Evolutionary conservation across 2,888 invertebrate species (phyloP), one percentile per base, ranked within the genome.

Genomic region (Stenodema calcarata): DNA sequence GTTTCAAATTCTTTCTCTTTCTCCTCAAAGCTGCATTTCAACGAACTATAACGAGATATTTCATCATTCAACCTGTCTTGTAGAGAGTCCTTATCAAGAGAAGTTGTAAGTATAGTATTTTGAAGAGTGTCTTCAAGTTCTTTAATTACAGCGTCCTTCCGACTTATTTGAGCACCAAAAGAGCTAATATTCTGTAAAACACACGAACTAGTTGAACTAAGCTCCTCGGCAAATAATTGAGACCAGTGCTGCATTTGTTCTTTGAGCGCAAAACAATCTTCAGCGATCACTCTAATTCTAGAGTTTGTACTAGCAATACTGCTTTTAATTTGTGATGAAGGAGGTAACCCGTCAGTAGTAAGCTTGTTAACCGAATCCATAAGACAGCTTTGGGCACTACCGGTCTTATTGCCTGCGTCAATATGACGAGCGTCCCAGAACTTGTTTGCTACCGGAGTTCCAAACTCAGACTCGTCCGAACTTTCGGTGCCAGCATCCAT

Each of bases 391-490:
- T 30, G 35, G 9, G 30, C 28, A 12, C 18, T 75, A 18, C 73
- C 73, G 9, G 30, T 30, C 6, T 62, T 62, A 9, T 62, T 23
- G n/a, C n/a, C 50, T n/a, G n/a, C 23, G 9, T 9, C 27, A 14
- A 35, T 18, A 14, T 18, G 73, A n/a, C 12, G 35, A 28, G 30
- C 11, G 41, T 16, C 23, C 14, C 7, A 47, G n/a, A 50, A 54
- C 18, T 44, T 84, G 28, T 9, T 47, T 7, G 84, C 44, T 12
- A 27, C 44, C 0, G 84, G 84, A 41, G 84, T 84, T 27, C 41
- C 44, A 28, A 84, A 84, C 62, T 69, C 41, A 7, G 44, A 35
- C 27, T 84, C 84, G 18, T 84, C 84, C 0, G 73, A 44, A 30
- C 73, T 73, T 7, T 75, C 44, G 7, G 44, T 16, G 14, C 35